These are phyloP conservation scores for Maniola hyperantus DNA, from an alignment of 2,888 invertebrate genomes.

Conservation along the genomic window DNA sequence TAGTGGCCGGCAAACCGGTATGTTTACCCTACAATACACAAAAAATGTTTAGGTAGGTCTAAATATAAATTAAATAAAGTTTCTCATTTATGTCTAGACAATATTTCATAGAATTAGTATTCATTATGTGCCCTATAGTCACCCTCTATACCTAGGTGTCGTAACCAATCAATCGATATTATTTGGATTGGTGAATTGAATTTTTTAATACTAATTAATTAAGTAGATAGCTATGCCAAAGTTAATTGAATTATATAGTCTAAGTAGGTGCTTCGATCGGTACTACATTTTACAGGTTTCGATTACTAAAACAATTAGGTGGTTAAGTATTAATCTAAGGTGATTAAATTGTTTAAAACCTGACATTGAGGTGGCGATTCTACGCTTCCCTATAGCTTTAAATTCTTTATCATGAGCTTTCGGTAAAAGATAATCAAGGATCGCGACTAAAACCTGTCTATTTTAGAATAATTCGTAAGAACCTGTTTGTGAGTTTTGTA, in stretches of 20 bases:
- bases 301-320: not conserved
- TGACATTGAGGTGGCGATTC: too few relatives aligned
- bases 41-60: too few relatives aligned
- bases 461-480: too few relatives aligned
- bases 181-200: slow-evolving; percentile 1
- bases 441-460: too few relatives aligned
- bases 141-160: not conserved
- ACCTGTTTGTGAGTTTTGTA: too few relatives aligned
- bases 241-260: not conserved
- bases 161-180: not conserved
- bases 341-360: not conserved
- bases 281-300: slow-evolving; percentile 2
- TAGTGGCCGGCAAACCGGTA: too few relatives aligned
- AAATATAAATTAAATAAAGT: too few relatives aligned
- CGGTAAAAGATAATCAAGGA: too few relatives aligned
- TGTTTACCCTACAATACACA: too few relatives aligned
- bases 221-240: not conserved
- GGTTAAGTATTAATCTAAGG: not conserved
- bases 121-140: slow-evolving; percentile 6
- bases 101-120: slow-evolving; percentile 3
- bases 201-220: slow-evolving; percentile 1
- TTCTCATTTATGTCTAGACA: not conserved
- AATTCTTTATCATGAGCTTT: too few relatives aligned
- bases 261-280: not conserved
- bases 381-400: too few relatives aligned